phyloP scores from a whole-genome alignment of 2,113 vertebrate genomes.

The Notarius quadriscutis region DNA sequence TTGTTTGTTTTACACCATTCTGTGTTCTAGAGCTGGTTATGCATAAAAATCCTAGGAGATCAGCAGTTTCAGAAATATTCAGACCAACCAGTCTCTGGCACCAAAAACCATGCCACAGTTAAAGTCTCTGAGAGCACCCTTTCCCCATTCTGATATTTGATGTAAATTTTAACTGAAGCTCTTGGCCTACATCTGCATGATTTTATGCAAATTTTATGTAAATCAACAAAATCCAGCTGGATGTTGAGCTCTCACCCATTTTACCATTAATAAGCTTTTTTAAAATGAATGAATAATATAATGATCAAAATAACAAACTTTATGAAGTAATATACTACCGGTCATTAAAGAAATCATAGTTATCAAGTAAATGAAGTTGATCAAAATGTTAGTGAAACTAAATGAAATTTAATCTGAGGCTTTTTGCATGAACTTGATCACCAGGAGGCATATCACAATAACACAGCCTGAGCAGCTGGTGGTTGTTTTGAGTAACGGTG shows the following conservation, averaged over 20 bases:
- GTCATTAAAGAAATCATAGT: background rate
- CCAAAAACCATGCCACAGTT: background rate
- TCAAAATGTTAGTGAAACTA: background rate
- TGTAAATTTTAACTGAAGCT: background rate
- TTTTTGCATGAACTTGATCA: conserved; percentile 11
- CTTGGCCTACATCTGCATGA: background rate
- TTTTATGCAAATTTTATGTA: background rate
- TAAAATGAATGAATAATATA: background rate
- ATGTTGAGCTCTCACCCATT: background rate
- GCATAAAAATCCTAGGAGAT: background rate
- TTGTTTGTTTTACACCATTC: background rate
- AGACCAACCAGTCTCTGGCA: background rate
- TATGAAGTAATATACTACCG: background rate
- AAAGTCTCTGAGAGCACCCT: background rate
- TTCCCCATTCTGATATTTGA: background rate
- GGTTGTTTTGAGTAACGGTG: conserved; percentile 26
- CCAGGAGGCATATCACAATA: conserved; percentile 19
- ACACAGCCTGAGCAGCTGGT: conserved; percentile 35
- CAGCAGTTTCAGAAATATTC: background rate
- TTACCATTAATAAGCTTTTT: background rate
- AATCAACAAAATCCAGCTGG: background rate
- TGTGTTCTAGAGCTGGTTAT: background rate
- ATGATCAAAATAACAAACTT: background rate
- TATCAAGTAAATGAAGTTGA: background rate
- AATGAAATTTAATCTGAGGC: background rate